A percentile compares a stretch with the other conserved stretches of the same genome.
Conservation (phyloP, 1,140 invertebrate species). For the Reticulitermes speratus region DNA sequence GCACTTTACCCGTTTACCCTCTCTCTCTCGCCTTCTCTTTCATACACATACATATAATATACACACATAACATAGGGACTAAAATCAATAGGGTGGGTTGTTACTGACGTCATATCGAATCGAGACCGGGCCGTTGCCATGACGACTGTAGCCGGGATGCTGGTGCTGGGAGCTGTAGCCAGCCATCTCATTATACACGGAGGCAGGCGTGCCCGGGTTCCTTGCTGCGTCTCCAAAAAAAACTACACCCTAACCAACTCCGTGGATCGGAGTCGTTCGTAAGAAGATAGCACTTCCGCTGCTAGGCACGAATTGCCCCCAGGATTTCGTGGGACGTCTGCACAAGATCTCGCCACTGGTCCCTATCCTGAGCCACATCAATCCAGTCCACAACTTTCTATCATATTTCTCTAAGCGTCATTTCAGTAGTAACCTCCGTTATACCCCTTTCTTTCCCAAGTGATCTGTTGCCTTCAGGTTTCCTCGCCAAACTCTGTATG, state of each 20-base stretch:
- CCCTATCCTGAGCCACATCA: too few species aligned
- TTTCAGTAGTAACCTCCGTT: too few species aligned
- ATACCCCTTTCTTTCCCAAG: too few species aligned
- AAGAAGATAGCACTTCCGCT: too few species aligned
- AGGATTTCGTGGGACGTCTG: too few species aligned
- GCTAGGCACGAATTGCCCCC: too few species aligned
- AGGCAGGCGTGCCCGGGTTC: background rate
- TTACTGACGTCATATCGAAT: background rate
- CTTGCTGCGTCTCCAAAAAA: background rate
- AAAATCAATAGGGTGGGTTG: slow-evolving; percentile 4
- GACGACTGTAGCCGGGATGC: slow-evolving; percentile 15
- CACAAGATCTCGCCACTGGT: too few species aligned
- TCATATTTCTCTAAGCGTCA: too few species aligned
- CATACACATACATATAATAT: background rate
- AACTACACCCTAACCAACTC: background rate
- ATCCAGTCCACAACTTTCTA: too few species aligned
- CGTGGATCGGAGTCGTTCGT: too few species aligned
- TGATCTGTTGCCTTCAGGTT: too few species aligned
- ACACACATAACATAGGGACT: slow-evolving; percentile 18
- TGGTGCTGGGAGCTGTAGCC: background rate
- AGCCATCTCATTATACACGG: background rate
- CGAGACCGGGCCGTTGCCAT: slow-evolving; percentile 4
- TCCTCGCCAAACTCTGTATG: too few species aligned
- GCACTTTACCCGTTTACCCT: background rate
- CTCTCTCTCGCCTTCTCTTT: background rate